Evolutionary conservation across 2,113 vertebrate species (phyloP), one percentile per base, ranked within the genome.

Genomic region (Miniopterus natalensis): DNA sequence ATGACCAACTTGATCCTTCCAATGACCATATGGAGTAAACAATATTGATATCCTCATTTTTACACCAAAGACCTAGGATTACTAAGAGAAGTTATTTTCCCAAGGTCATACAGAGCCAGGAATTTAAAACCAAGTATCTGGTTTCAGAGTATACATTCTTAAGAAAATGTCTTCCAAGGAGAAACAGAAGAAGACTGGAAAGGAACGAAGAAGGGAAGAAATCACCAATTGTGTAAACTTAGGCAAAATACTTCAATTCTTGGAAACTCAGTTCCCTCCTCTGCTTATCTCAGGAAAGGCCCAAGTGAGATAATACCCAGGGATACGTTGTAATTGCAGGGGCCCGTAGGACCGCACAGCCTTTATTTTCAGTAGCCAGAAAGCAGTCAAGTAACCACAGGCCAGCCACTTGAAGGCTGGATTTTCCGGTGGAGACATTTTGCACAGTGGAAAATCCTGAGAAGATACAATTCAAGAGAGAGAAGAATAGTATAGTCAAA

Each of bases 81-180:
- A 36, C 7, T 59, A 81, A 75, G 36, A 79, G 51, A 86, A 79
- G 66, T 21, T 75, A 94, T 36, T 36, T 61, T 66, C 29, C 66
- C 42, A 81, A 66, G 31, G 73, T 73, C 81, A 53, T 42, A 3
- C 49, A 83, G 23, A 84, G 66, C 13, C 23, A 21, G 47, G 9
- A 29, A 83, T 40, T 73, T 57, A 68, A 86, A 87, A 49, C 18
- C 57, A 80, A 17, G 5, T 29, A 49, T 65, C 55, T 78, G 49
- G 29, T 57, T 92, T 90, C 42, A 63, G 47, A 83, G 59, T 55
- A 29, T 51, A 57, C 10, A 40, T 77, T 93, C 70, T 74, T 57
- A 88, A 91, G 49, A 94, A 84, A 78, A 63, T 17, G 18, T 63
- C 61, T 77, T 70, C 55, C 42, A 47, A 95, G 55, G 68, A 80